phyloP scores from a whole-genome alignment of 2,888 invertebrate genomes.

The Polyommatus iphigenia region DNA sequence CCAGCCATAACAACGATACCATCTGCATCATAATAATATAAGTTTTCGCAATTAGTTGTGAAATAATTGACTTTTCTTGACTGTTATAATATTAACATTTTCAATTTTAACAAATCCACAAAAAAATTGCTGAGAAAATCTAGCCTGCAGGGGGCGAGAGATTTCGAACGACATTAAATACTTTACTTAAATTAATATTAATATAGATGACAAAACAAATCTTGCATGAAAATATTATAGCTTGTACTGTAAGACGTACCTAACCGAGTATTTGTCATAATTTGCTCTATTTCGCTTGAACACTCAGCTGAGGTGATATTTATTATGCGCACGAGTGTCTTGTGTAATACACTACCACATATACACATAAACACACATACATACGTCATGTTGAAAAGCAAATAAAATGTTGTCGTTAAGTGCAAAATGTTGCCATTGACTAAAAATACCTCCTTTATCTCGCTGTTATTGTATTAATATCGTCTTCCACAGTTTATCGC shows the following conservation, averaged over 20 bases:
- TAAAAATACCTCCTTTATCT: not conserved
- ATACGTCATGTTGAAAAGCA: not conserved
- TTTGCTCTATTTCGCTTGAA: constrained; percentile 58
- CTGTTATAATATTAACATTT: no score
- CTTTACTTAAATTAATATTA: no score
- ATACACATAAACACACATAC: not conserved
- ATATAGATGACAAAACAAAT: no score
- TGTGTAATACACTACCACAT: constrained; percentile 35
- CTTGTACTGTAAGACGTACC: not conserved
- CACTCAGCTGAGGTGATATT: constrained; percentile 53
- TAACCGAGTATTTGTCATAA: constrained; percentile 23
- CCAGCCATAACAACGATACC: no score
- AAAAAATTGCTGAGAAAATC: no score
- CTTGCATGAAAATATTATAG: not conserved
- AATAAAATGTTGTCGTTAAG: not conserved
- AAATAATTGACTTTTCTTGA: no score
- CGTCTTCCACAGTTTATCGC: not conserved
- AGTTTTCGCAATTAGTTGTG: no score
- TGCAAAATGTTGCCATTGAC: not conserved
- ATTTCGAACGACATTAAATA: no score
- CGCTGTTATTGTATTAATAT: not conserved
- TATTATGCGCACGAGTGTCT: constrained; percentile 52
- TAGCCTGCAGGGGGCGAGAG: no score
- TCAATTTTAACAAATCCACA: no score
- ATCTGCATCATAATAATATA: no score